Conservation (phyloP, 2,113 vertebrate genomes). For the Natator depressus region DNA sequence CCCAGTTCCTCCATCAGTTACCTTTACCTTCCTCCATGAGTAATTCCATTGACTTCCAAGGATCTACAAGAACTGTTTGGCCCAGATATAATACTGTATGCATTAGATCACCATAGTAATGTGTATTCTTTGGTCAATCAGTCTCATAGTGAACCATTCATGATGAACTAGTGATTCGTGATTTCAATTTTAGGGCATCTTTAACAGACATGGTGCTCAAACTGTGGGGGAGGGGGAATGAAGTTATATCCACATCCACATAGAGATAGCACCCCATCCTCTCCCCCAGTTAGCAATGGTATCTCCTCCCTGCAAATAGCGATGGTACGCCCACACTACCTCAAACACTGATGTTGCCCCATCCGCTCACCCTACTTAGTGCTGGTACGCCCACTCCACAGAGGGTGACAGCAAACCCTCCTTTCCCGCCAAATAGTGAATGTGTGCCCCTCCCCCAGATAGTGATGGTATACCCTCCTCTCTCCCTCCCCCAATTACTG, state of each 20-base stretch:
- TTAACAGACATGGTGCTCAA: background rate
- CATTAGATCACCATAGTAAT: background rate
- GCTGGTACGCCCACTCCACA: background rate
- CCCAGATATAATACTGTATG: background rate
- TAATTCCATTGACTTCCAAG: background rate
- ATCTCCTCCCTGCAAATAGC: fast-evolving
- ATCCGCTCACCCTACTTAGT: background rate
- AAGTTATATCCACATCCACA: background rate
- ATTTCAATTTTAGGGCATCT: background rate
- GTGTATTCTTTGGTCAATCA: background rate
- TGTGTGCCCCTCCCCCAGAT: background rate
- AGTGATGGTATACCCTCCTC: background rate
- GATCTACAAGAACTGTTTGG: background rate
- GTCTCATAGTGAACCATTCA: fast-evolving
- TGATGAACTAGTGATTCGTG: background rate
- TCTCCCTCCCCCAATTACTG: background rate
- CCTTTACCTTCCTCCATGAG: background rate
- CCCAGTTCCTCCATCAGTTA: background rate
- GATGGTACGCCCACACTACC: background rate
- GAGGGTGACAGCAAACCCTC: background rate
- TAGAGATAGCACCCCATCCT: fast-evolving
- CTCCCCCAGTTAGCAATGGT: background rate
- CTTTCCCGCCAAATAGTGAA: background rate
- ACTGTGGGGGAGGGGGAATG: fast-evolving
- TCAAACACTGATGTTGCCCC: background rate